phyloP scores from a whole-genome alignment of 1,140 invertebrate species.

The Idris sp. region DNA sequence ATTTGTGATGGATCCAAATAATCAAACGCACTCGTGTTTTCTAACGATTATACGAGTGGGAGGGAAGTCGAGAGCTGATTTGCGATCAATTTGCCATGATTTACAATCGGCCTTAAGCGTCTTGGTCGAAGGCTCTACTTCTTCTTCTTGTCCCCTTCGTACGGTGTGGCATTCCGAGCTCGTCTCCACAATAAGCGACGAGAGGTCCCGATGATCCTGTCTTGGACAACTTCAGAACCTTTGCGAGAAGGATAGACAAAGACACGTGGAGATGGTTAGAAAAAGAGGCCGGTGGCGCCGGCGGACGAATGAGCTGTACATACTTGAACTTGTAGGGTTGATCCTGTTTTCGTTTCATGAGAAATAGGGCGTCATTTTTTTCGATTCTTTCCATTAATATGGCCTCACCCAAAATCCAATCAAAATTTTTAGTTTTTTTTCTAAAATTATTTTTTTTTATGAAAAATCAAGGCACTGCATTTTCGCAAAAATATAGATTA shows the following conservation, averaged over 20 bases:
- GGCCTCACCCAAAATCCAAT: slow-evolving; percentile 15
- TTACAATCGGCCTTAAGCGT: slow-evolving; percentile 72
- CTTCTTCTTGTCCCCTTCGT: slow-evolving; percentile 43
- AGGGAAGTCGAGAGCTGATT: slow-evolving; percentile 69
- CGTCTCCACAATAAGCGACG: slow-evolving; percentile 31
- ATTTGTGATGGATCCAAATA: slow-evolving; percentile 19
- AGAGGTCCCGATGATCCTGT: slow-evolving; percentile 49
- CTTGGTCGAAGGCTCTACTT: slow-evolving; percentile 40
- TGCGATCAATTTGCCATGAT: slow-evolving; percentile 77
- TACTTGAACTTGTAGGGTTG: slow-evolving; percentile 38
- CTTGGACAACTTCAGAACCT: slow-evolving; percentile 49
- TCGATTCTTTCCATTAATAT: slow-evolving; percentile 23
- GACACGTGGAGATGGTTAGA: slow-evolving; percentile 28
- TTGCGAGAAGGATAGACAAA: slow-evolving; percentile 44
- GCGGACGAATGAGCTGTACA: slow-evolving; percentile 36
- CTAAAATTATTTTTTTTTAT: too few relatives aligned
- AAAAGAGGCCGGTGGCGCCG: slow-evolving; percentile 48
- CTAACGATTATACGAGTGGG: slow-evolving; percentile 65
- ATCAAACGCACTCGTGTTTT: slow-evolving; percentile 19
- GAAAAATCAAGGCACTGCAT: too few relatives aligned
- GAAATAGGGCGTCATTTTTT: slow-evolving; percentile 40
- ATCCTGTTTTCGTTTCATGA: slow-evolving; percentile 39
- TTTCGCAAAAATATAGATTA: too few relatives aligned
- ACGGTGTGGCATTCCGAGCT: slow-evolving; percentile 48
- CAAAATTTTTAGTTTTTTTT: too few relatives aligned